Conservation (phyloP, 1,140 invertebrate species). For the Helicorthomorpha holstii region DNA sequence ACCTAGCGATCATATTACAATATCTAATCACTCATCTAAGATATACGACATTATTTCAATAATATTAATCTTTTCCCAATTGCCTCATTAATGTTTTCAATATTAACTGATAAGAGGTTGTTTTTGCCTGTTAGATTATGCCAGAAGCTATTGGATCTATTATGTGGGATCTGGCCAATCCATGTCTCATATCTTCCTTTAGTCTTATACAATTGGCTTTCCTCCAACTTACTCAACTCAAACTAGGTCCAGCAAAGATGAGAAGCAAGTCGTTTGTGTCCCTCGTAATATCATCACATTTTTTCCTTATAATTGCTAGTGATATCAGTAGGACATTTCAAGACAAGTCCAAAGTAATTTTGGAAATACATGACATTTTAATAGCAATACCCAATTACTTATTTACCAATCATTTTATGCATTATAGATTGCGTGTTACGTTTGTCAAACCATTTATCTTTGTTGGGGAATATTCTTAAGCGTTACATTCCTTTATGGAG, state of each 20-base stretch:
- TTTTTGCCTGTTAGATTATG: conserved; percentile 28
- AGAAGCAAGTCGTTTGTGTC: conserved; percentile 35
- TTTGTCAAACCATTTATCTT: conserved; percentile 31
- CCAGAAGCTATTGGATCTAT: conserved; percentile 35
- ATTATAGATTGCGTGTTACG: neutral
- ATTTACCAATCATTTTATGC: neutral
- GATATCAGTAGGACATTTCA: conserved; percentile 34
- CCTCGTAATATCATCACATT: conserved; percentile 37
- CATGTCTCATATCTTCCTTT: conserved; percentile 39
- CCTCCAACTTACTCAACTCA: conserved; percentile 38
- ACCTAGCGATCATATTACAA: too few species aligned
- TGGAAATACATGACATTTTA: too few species aligned
- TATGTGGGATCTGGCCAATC: conserved; percentile 41
- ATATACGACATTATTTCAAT: too few species aligned
- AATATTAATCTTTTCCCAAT: too few species aligned
- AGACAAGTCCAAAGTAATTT: conserved; percentile 27
- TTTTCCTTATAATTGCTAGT: conserved; percentile 33
- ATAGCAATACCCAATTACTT: too few species aligned
- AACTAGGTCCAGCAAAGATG: conserved; percentile 32
- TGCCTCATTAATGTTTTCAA: too few species aligned
- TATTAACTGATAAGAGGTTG: neutral
- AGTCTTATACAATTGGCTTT: conserved; percentile 40
- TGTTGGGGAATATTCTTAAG: conserved; percentile 38
- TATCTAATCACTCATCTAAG: too few species aligned
- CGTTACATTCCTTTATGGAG: conserved; percentile 34